Evolutionary conservation across 2,888 invertebrate genomes (phyloP).

Genomic region (Cheilosia urbana): DNA sequence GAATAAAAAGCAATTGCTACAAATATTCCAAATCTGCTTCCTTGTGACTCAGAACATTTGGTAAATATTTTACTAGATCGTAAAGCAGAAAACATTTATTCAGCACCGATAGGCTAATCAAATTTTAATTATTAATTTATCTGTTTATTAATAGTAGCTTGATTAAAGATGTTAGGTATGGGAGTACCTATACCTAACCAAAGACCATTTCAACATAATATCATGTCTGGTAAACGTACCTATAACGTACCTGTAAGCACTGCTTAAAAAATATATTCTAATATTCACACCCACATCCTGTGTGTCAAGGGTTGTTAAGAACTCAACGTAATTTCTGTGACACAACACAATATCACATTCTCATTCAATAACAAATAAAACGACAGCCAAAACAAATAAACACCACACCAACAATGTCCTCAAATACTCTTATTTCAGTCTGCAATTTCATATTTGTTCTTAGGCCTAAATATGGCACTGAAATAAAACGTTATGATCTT

Average conservation of each 20-base stretch:
- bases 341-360: conserved; percentile 31
- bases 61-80: too few relatives aligned
- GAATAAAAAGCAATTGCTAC: too few relatives aligned
- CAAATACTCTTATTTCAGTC: background rate
- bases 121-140: too few relatives aligned
- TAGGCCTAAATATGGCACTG: background rate
- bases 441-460: conserved; percentile 7
- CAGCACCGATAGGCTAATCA: too few relatives aligned
- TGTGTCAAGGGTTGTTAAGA: background rate
- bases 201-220: too few relatives aligned
- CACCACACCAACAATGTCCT: background rate
- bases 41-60: too few relatives aligned
- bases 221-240: background rate
- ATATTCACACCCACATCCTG: background rate
- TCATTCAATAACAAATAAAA: conserved; percentile 21
- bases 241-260: background rate
- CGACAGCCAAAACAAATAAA: background rate
- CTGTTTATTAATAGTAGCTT: too few relatives aligned
- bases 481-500: conserved; percentile 41
- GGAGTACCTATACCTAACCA: too few relatives aligned
- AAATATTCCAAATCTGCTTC: too few relatives aligned
- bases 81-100: too few relatives aligned
- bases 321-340: background rate
- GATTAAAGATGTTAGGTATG: too few relatives aligned
- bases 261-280: background rate